Evolutionary conservation across 2,797 vertebrate species (phyloP), one percentile per base, ranked within the genome.

Genomic region (Heliangelus exortis): DNA sequence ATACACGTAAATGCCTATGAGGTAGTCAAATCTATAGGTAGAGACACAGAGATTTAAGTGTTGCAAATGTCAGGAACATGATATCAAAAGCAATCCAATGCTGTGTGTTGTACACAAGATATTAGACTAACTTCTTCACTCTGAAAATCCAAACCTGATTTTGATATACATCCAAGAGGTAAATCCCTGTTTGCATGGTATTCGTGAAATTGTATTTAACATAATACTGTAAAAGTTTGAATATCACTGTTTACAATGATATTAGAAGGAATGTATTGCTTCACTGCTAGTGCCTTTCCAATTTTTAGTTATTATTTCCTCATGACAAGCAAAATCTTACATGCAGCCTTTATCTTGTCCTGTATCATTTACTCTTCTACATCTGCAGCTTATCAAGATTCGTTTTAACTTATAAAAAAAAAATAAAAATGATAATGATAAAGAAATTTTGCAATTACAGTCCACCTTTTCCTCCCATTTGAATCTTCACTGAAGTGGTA

Each of bases 71-170:
- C 8, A 63, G 10, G 16, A 48, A 23, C 8, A 41, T 75, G 14
- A 45, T 8, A 62, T 8, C 65, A 90, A 54, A 80, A 77, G 1
- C 8, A 58, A 18, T 59, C 55, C 48, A 82, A 39, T 15, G 58
- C 15, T 31, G 1, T 23, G 28, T 54, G 10, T 21, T 66, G 12
- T 48, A 71, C 33, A 3, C 19, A 47, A 17, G 6, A 12, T 66
- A 39, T 29, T 71, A 81, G 4, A 34, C 1, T 2, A 71, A 23
- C 3, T 2, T 59, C 18, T 7, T 2, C 1, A 1, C 10, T 36
- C 15, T 15, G 12, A 78, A 92, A 71, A 67, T n/a, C 6, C 10
- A 59, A 84, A 34, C 4, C 21, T 74, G 15, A 25, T 45, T 77
- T 83, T 86, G 31, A 51, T 54, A 59, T 15, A 7, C 3, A 36